phyloP scores from a whole-genome alignment of 2,888 invertebrate species.

The Acanthosepion lycidas region DNA sequence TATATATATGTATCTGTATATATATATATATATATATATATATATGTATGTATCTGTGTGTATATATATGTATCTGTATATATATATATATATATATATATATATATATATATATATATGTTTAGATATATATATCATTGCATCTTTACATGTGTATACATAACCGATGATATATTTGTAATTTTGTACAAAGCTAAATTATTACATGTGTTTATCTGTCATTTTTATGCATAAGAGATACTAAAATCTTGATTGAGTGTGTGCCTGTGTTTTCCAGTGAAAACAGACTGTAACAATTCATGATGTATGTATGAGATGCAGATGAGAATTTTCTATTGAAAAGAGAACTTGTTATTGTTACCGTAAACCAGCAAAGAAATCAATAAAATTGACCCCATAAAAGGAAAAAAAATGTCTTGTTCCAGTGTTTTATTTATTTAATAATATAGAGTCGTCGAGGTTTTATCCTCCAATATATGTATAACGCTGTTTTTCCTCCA shows the following conservation, averaged over 20 bases:
- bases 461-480: too few species aligned
- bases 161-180: neutral
- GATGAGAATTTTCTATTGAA: neutral
- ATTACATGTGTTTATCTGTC: neutral
- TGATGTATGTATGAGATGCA: neutral
- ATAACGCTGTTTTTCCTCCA: too few species aligned
- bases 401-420: too few species aligned
- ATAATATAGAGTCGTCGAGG: neutral
- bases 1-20: too few species aligned
- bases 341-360: neutral
- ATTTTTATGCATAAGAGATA: neutral
- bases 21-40: too few species aligned
- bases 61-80: neutral
- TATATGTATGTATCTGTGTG: too few species aligned
- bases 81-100: conserved; percentile 37
- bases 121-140: neutral
- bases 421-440: neutral
- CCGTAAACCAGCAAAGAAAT: neutral
- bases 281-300: neutral
- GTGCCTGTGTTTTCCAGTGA: neutral
- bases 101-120: neutral
- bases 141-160: neutral
- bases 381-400: neutral
- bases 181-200: conserved; percentile 6
- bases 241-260: neutral